Conservation (phyloP, 2,797 vertebrate species). For the Poeciliopsis paucimaculata region DNA sequence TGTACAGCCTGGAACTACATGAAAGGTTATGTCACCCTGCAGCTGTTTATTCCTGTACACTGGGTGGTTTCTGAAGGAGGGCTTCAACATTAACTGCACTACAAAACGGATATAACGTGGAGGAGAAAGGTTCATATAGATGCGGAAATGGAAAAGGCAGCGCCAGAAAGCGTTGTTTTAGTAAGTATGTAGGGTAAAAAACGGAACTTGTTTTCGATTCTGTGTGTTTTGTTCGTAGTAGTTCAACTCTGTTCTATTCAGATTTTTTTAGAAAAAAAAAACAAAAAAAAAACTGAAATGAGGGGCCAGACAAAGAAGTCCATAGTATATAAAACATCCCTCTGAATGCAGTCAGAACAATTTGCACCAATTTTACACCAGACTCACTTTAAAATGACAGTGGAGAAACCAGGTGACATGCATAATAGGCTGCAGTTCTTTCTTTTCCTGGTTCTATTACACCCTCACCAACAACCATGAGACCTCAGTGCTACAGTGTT, state of each 20-base stretch:
- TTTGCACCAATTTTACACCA: constrained; percentile 70
- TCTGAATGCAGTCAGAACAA: constrained; percentile 68
- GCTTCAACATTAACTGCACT: constrained; percentile 81
- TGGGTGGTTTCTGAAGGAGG: constrained; percentile 89
- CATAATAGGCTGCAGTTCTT: constrained; percentile 60
- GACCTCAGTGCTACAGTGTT: constrained; percentile 63
- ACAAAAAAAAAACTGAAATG: constrained; percentile 1
- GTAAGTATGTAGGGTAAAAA: neutral
- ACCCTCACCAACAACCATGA: constrained; percentile 34
- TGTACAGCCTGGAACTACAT: constrained; percentile 91
- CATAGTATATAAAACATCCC: constrained; percentile 67
- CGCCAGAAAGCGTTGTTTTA: neutral
- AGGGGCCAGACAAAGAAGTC: constrained; percentile 51
- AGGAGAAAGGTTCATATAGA: constrained; percentile 13
- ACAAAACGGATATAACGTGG: constrained; percentile 61
- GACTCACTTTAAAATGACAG: constrained; percentile 72
- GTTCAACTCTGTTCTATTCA: neutral
- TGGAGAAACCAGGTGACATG: constrained; percentile 73
- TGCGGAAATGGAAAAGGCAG: constrained; percentile 14
- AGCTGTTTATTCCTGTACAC: constrained; percentile 93
- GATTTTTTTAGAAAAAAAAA: neutral
- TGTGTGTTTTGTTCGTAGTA: constrained; percentile 8
- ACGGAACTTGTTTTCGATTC: neutral
- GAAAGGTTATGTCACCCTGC: constrained; percentile 97
- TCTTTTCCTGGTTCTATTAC: constrained; percentile 25